Percentiles rank a stretch among this genome's conserved stretches.
phyloP scores from a whole-genome alignment of 2,797 vertebrate genomes.

The Coregonus sp. region DNA sequence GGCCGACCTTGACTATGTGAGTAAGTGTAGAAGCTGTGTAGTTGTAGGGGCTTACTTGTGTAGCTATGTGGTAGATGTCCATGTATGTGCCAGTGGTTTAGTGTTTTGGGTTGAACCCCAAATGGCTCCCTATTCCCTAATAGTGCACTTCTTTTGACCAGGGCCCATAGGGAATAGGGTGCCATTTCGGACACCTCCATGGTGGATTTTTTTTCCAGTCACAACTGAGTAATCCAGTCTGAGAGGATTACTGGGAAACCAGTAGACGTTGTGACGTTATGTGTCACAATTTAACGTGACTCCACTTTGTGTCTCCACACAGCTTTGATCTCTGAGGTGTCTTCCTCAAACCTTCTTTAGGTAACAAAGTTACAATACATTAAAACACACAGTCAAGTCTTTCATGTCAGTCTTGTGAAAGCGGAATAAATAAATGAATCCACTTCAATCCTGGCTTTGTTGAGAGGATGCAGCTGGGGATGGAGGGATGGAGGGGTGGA shows the following conservation, averaged over 20 bases:
- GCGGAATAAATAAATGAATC: slow-evolving; percentile 64
- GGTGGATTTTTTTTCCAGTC: background rate
- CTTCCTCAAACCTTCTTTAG: slow-evolving; percentile 53
- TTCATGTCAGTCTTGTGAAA: no score
- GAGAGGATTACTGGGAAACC: slow-evolving; percentile 1
- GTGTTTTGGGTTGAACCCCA: background rate
- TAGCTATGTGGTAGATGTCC: background rate
- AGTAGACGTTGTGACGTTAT: slow-evolving; percentile 39
- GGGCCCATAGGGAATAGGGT: background rate
- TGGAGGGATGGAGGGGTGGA: slow-evolving; percentile 42
- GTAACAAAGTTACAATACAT: slow-evolving; percentile 63
- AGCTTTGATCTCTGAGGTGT: slow-evolving; percentile 57
- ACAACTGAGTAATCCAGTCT: no score
- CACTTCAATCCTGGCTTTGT: slow-evolving; percentile 58
- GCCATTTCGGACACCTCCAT: background rate
- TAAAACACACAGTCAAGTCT: slow-evolving; percentile 46
- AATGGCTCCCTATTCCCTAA: background rate
- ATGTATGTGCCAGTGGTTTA: background rate
- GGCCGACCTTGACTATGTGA: background rate
- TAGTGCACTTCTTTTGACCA: background rate
- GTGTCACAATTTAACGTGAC: slow-evolving; percentile 6
- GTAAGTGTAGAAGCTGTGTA: background rate
- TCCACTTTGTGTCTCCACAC: slow-evolving; percentile 51
- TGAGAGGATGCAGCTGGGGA: slow-evolving; percentile 70
- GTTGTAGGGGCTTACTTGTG: background rate